Base-by-base conservation (phyloP, 2,113 vertebrate genomes). In the Albula goreensis region DNA sequence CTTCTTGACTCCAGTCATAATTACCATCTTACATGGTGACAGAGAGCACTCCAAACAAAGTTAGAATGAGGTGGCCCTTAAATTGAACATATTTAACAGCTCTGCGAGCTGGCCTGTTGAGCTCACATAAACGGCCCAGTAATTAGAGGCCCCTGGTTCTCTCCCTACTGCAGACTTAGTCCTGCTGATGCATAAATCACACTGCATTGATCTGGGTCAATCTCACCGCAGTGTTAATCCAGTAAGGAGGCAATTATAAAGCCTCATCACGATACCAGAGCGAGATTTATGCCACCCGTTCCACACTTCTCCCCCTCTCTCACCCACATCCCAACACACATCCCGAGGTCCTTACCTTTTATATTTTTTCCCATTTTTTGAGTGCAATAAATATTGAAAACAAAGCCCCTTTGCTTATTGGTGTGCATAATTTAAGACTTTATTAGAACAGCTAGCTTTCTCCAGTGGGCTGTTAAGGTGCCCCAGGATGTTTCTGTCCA, bases 371-470 rank as follows among this genome's bases (percentile, higher is more conserved):
- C 86, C 78, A 83, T 82, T 86, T 82, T 88, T 84, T 41, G 57
- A 78, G 57, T 8, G 86, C 89, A 85, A 90, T 92, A 91, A 89
- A 89, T 90, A 90, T 92, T 93, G 85, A 89, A 63, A 74, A 77
- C 81, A 80, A 87, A 89, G 81, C 60, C 86, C 60, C 0, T 3
- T 13, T 88, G 87, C 87, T 89, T 91, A 92, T 88, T 92, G 87
- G 88, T 41, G 83, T 91, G 89, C 87, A 92, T 92, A 90, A 90
- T 92, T 90, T 86, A 91, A 53, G 84, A 87, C 88, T 90, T 93
- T 90, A 92, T 90, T 92, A 91, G 88, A 90, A 88, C 82, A 89
- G 84, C 83, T 82, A 66, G 74, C 48, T 81, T 78, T 80, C 51
- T 41, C 57, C 52, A 50, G 57, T 86, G 85, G 51, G 63, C 82